phyloP scores from a whole-genome alignment of 2,113 vertebrate genomes.

The Oophaga pumilio region DNA sequence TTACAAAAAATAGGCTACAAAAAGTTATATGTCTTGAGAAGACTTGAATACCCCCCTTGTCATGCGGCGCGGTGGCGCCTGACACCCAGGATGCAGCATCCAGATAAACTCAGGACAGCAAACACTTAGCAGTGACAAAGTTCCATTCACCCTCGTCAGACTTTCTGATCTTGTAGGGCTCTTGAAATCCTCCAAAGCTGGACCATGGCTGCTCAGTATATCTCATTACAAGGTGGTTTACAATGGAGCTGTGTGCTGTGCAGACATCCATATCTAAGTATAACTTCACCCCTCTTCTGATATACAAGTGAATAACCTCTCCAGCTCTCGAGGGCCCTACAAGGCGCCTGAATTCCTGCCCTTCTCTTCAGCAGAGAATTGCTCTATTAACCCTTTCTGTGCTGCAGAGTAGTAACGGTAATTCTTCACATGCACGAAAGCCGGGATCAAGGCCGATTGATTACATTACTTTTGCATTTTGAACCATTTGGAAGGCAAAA shows the following conservation, averaged over 20 bases:
- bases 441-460: not conserved
- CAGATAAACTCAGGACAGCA: conserved; percentile 49
- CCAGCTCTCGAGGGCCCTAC: conserved; percentile 49
- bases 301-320: conserved; percentile 57
- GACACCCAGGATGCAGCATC: conserved; percentile 9
- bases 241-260: conserved; percentile 56
- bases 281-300: conserved; percentile 52
- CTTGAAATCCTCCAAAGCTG: conserved; percentile 42
- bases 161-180: conserved; percentile 39
- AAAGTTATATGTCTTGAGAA: not conserved
- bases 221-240: conserved; percentile 53
- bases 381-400: conserved; percentile 39
- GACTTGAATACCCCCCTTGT: conserved; percentile 5
- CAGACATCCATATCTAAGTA: conserved; percentile 56
- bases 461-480: conserved; percentile 29
- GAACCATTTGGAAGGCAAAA: not conserved
- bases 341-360: conserved; percentile 48
- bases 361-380: conserved; percentile 25
- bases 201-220: conserved; percentile 39
- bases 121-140: conserved; percentile 52
- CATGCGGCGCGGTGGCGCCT: conserved; percentile 10
- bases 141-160: conserved; percentile 8
- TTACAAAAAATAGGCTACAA: not conserved
- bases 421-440: not conserved
- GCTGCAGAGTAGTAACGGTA: not conserved